Evolutionary conservation across 2,888 invertebrate species (phyloP).

Genomic region (Girardia tigrina): DNA sequence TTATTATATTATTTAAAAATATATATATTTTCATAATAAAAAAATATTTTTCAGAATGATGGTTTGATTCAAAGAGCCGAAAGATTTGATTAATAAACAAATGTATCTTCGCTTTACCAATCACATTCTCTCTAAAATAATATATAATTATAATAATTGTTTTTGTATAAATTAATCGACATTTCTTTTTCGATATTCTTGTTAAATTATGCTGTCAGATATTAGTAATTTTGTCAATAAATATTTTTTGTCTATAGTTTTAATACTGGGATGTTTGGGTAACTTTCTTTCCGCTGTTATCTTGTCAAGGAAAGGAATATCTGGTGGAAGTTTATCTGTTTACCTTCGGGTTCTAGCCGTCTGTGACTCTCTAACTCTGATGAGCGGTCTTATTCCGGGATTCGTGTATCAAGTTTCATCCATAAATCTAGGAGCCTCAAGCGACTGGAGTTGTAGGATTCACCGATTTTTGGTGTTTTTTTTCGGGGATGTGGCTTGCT

Average conservation of each 20-base stretch:
- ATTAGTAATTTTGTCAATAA: background rate
- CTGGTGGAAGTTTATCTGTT: background rate
- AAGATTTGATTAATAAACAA: too few relatives aligned
- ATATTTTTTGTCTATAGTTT: background rate
- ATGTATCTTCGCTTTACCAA: too few relatives aligned
- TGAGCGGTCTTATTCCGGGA: slow-evolving; percentile 20
- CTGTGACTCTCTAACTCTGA: background rate
- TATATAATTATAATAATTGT: too few relatives aligned
- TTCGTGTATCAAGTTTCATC: background rate
- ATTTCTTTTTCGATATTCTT: too few relatives aligned
- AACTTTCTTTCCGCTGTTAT: background rate
- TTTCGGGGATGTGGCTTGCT: slow-evolving; percentile 21
- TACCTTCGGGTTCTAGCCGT: slow-evolving; percentile 25
- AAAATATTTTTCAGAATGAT: too few relatives aligned
- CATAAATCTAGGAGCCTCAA: background rate
- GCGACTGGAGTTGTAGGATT: background rate
- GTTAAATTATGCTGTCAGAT: background rate
- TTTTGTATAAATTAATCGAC: too few relatives aligned
- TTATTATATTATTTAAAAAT: too few relatives aligned
- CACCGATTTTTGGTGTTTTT: slow-evolving; percentile 19
- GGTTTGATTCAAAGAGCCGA: too few relatives aligned
- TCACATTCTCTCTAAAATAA: too few relatives aligned
- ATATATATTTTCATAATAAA: too few relatives aligned
- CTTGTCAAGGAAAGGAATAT: background rate
- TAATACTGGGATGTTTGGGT: background rate